Base-by-base conservation (phyloP, 2,888 invertebrate species). In the Spicauda simplicius region DNA sequence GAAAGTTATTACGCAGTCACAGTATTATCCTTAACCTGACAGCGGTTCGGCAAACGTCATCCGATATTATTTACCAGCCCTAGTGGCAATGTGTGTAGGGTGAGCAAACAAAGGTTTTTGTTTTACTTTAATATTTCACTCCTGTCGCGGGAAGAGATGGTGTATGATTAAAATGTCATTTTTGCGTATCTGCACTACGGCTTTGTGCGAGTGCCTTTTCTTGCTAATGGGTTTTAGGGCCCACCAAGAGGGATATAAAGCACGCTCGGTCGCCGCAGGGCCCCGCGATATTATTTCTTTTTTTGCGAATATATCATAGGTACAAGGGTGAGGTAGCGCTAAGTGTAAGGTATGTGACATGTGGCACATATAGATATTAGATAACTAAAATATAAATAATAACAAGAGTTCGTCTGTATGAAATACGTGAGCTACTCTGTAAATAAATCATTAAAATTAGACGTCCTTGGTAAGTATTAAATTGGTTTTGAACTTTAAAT, bases 61-160 rank as follows among this genome's bases (percentile, higher is more conserved):
- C 37, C 41, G 41, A 7, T 8, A 57, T 41, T 12, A 6, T 14
- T 2, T 25, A 52, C 3, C 66, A 66, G 20, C 66, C 66, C 66
- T 66, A 20, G 6, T 18, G 66, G 56, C 60, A 60, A 66, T 61
- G 56, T 66, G 66, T 66, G 66, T 66, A 66, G 81, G 80, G 80
- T 73, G 77, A 68, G 69, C 63, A 79, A 83, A 85, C 86, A 87
- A 85, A 80, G 75, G 84, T 81, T 80, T 80, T 80, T 84, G 86
- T 85, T 85, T 85, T 84, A 85, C 85, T 87, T 87, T 88, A 88
- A 88, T 88, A 88, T 88, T 84, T 88, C 88, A 88, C 83, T 83
- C 76, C 83, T 84, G 87, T 86, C 87, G 80, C 74, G 73, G 74
- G 78, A 76, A 81, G 84, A 78, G 80, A 83, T 83, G 71, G 78